Evolutionary conservation across 2,888 invertebrate genomes (phyloP).

Genomic region (Cybosia mesomella): DNA sequence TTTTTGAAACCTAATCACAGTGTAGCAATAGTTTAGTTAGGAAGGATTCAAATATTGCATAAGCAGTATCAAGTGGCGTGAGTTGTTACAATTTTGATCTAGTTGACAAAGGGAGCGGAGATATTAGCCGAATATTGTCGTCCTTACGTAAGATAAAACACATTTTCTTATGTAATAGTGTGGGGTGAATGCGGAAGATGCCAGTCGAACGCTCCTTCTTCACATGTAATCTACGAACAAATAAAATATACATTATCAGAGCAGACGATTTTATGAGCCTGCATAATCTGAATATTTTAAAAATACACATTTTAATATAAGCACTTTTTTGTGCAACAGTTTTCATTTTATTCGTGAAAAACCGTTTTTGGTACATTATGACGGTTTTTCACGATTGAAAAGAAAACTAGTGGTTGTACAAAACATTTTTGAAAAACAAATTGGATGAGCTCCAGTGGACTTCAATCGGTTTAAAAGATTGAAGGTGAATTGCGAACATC

Average conservation of each 20-base stretch:
- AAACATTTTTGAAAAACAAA: no score
- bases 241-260: neutral
- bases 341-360: no score
- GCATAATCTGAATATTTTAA: no score
- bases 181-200: neutral
- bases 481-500: no score
- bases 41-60: neutral
- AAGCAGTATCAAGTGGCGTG: neutral
- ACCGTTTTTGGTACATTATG: no score
- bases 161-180: neutral
- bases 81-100: neutral
- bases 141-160: conserved; percentile 1
- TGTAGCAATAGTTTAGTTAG: neutral
- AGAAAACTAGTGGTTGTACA: no score
- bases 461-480: no score
- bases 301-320: no score
- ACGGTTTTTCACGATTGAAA: no score
- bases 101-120: neutral
- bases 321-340: no score
- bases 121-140: conserved; percentile 4
- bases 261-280: neutral
- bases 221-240: neutral
- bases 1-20: neutral
- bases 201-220: neutral
- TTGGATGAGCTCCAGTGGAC: no score